Evolutionary conservation across 2,113 vertebrate genomes (phyloP), one percentile per base, ranked within the genome.

Genomic region (Meles meles): DNA sequence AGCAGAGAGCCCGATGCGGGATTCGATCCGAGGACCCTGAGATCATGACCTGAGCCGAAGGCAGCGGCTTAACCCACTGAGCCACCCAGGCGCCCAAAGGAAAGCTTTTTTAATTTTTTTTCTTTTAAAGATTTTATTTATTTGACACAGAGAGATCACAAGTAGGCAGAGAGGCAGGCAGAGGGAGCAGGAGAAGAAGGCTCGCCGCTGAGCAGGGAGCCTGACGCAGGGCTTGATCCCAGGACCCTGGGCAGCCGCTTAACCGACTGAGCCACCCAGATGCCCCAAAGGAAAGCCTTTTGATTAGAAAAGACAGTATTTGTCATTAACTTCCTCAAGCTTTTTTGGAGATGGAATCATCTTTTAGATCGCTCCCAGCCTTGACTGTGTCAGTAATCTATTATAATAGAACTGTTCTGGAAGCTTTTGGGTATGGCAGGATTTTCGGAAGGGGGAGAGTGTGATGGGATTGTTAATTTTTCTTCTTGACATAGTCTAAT

Each of bases 391-490:
- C 83, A 55, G 21, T 37, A 86, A 90, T 5, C 77, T 34, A 44
- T 71, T 37, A 76, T 14, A 37, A 94, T 52, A 55, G 42, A 92
- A 96, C 79, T 42, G 17, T 96, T n/a, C 93, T 79, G 20, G 55
- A 93, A 89, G 83, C 83, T 97, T 93, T 49, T 77, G 89, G 67
- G 63, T 57, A 39, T 27, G n/a, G 82, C 59, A n/a, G 34, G 74
- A 84, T 91, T 96, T 92, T 82, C 25, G 96, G 57, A 88, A 86
- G n/a, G 17, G 10, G 25, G 5, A 42, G 77, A 93, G 42, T 90
- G 20, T 47, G 96, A 77, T 31, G 44, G 31, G 74, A 80, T 82
- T 55, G n/a, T 29, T 71, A n/a, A 95, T 97, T 97, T 97, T 90
- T 94, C 71, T 84, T 94, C 1, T 31, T 49, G 18, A 69, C 39